Percentiles rank a stretch among this genome's conserved stretches.
Evolutionary conservation across 2,113 vertebrate genomes (phyloP).

Genomic region (Lasiurus cinereus): DNA sequence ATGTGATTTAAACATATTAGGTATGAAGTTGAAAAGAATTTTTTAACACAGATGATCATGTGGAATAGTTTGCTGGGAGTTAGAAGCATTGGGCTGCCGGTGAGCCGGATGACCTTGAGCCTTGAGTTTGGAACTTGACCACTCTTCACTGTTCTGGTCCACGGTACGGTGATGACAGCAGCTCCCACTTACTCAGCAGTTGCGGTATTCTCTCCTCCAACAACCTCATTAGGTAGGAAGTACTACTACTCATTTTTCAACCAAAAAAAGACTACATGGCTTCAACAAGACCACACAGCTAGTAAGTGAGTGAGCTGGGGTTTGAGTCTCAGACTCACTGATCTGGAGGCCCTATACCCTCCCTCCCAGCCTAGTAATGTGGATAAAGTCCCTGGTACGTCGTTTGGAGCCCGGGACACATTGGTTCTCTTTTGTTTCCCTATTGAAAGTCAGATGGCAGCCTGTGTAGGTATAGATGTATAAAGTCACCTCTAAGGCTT

Average conservation of each 20-base stretch:
- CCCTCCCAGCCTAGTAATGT: background rate
- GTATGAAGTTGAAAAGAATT: background rate
- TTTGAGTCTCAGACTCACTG: background rate
- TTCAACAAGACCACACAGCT: background rate
- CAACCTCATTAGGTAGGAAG: background rate
- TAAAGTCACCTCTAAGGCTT: background rate
- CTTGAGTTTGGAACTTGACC: background rate
- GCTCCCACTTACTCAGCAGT: background rate
- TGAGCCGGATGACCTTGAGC: background rate
- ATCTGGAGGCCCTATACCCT: background rate
- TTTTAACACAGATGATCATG: background rate
- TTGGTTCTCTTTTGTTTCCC: background rate
- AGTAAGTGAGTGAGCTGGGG: background rate
- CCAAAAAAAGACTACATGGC: background rate
- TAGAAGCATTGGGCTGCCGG: background rate
- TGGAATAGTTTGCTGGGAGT: background rate
- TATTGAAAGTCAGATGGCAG: background rate
- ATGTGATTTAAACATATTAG: background rate
- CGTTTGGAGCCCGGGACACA: background rate
- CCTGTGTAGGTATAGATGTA: background rate
- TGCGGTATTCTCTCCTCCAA: background rate
- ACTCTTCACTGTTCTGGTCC: background rate
- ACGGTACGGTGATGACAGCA: rapidly evolving
- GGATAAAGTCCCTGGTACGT: background rate
- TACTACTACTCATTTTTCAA: background rate